Evolutionary conservation across 2,888 invertebrate species (phyloP).

Genomic region (Agapostemon virescens): DNA sequence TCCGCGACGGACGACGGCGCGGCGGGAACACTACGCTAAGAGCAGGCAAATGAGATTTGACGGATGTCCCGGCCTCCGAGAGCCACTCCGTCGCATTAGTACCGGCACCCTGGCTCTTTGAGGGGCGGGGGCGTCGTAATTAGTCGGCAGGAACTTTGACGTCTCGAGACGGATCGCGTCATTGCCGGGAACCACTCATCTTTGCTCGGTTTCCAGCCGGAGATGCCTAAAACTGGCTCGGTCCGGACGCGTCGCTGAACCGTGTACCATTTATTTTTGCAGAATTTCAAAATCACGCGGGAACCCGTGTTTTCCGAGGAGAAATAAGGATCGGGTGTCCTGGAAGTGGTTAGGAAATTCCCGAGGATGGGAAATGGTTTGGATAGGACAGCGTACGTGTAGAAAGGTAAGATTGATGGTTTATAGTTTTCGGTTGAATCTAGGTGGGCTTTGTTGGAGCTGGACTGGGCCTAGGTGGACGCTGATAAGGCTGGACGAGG

Average conservation of each 20-base stretch:
- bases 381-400: background rate
- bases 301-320: too few species aligned
- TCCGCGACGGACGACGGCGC: slow-evolving; percentile 16
- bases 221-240: slow-evolving; percentile 1
- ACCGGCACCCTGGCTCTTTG: slow-evolving; percentile 40
- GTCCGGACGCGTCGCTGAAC: background rate
- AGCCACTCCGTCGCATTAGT: slow-evolving; percentile 48
- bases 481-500: background rate
- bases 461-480: background rate
- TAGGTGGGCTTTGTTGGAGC: background rate
- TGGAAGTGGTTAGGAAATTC: too few species aligned
- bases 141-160: slow-evolving; percentile 61
- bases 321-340: too few species aligned
- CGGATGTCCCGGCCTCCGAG: slow-evolving; percentile 48
- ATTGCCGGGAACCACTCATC: slow-evolving; percentile 38
- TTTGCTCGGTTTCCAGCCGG: slow-evolving; percentile 34
- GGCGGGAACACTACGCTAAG: slow-evolving; percentile 30
- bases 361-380: background rate
- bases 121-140: slow-evolving; percentile 43
- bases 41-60: slow-evolving; percentile 55
- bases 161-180: slow-evolving; percentile 59
- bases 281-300: background rate
- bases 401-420: background rate
- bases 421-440: background rate
- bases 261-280: background rate